Conservation (phyloP, 1,140 invertebrate genomes). For the Drosophila burlai region DNA sequence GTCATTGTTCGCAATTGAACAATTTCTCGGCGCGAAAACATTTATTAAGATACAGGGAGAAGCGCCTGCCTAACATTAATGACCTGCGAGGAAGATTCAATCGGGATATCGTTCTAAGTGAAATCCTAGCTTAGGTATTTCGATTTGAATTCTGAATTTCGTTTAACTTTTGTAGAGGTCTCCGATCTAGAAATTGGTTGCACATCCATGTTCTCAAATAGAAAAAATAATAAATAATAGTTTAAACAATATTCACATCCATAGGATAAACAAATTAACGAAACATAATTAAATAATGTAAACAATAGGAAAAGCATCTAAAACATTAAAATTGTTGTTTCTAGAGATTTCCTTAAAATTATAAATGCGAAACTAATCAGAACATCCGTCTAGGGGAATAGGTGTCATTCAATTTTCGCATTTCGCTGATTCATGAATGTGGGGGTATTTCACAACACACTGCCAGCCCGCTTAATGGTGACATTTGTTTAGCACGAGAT, state of each 20-base stretch:
- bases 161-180: too few species aligned
- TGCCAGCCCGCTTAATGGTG: slow-evolving; percentile 1
- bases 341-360: too few species aligned
- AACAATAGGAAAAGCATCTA: neutral
- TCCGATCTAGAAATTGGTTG: too few species aligned
- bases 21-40: neutral
- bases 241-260: neutral
- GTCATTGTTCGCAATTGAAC: slow-evolving; percentile 12
- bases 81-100: neutral
- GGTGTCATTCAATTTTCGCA: neutral
- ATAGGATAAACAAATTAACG: neutral
- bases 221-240: neutral
- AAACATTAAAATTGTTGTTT: too few species aligned
- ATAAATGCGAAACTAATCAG: neutral
- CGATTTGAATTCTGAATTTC: too few species aligned
- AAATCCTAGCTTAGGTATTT: too few species aligned
- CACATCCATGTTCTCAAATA: neutral
- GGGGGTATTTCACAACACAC: slow-evolving; percentile 1
- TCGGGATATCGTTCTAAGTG: too few species aligned
- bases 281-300: neutral
- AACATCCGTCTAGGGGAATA: neutral
- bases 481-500: slow-evolving; percentile 20
- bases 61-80: neutral
- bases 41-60: too few species aligned
- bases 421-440: slow-evolving; percentile 11